Conservation (phyloP, 2,113 vertebrate species). For the Chaetops frenatus region DNA sequence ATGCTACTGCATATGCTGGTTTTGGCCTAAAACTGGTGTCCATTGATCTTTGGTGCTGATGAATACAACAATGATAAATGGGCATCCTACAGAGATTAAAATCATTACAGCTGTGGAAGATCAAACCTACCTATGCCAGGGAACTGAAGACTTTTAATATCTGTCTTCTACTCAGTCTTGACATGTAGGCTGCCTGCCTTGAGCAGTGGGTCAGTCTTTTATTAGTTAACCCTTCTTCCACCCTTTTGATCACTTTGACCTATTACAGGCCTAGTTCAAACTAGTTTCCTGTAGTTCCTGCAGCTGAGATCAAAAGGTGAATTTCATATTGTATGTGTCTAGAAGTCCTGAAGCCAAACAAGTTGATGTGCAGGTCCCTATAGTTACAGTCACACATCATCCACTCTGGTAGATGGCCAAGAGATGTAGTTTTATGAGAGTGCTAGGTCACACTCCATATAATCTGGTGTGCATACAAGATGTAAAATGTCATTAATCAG, state of each 20-base stretch:
- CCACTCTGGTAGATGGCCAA: background rate
- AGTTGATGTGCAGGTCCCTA: background rate
- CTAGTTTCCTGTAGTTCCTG: background rate
- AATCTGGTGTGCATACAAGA: background rate
- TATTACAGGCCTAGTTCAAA: slow-evolving; percentile 26
- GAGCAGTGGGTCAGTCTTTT: slow-evolving; percentile 13
- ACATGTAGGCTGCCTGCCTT: background rate
- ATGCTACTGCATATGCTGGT: background rate
- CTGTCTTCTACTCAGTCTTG: background rate
- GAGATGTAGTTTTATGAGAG: background rate
- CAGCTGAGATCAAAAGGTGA: background rate
- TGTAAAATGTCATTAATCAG: background rate
- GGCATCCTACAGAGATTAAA: background rate
- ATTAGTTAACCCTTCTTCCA: slow-evolving; percentile 27
- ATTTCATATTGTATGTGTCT: background rate
- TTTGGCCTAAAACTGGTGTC: background rate
- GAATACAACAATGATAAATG: slow-evolving; percentile 1
- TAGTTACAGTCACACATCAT: background rate
- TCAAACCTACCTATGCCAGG: background rate
- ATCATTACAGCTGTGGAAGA: slow-evolving; percentile 11
- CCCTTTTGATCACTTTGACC: slow-evolving; percentile 2
- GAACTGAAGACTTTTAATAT: background rate
- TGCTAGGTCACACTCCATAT: background rate
- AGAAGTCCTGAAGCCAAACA: background rate
- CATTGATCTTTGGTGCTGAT: background rate